phyloP scores from a whole-genome alignment of 2,797 vertebrate genomes.

The Xerus rutilus region DNA sequence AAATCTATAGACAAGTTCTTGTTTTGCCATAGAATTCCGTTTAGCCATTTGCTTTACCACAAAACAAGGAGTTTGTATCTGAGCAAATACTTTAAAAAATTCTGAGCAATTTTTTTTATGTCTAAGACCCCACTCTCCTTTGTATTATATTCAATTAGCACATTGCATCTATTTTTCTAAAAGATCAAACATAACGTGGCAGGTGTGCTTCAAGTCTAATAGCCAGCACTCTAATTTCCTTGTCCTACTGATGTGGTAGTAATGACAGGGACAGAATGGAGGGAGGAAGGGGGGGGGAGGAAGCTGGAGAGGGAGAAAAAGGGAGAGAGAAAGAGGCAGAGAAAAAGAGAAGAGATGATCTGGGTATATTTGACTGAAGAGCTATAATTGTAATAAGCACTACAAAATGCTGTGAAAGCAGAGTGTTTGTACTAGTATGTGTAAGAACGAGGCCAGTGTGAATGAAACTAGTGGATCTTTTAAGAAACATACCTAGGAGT shows the following conservation, averaged over 20 bases:
- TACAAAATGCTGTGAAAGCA: not conserved
- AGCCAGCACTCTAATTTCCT: not conserved
- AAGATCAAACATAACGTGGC: not conserved
- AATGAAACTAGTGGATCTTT: not conserved
- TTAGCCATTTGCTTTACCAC: not conserved
- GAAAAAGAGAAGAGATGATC: not conserved
- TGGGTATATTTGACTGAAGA: not conserved
- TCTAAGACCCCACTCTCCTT: not conserved
- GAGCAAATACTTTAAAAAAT: conserved; percentile 6
- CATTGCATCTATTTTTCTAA: not conserved
- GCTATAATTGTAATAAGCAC: not conserved
- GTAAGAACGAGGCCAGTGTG: not conserved
- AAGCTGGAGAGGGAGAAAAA: not conserved
- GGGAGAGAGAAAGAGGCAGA: not conserved
- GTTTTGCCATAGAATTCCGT: not conserved
- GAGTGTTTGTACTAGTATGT: not conserved
- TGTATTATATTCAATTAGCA: not conserved
- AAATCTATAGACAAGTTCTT: not conserved
- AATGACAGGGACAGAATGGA: not conserved
- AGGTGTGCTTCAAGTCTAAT: not conserved
- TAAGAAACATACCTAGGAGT: not conserved
- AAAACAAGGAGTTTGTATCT: not conserved
- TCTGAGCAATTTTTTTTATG: not conserved
- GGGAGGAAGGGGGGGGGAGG: not conserved
- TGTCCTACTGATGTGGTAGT: not conserved